Evolutionary conservation across 2,113 vertebrate genomes (phyloP).

Genomic region (Fukomys damarensis): DNA sequence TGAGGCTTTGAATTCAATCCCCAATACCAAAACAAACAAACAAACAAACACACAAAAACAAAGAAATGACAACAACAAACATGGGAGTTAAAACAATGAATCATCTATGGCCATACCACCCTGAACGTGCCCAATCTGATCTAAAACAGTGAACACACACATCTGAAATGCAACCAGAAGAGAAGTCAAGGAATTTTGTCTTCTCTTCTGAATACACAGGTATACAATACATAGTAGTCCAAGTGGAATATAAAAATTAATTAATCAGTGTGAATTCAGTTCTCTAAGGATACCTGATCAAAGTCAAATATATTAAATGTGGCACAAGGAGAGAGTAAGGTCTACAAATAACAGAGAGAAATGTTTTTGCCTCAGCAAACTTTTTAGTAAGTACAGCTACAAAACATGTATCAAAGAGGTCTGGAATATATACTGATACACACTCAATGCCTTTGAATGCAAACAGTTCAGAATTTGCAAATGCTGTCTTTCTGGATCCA

Average conservation of each 20-base stretch:
- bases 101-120: no score
- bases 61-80: neutral
- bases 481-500: neutral
- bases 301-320: conserved; percentile 14
- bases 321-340: neutral
- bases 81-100: neutral
- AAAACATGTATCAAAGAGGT: neutral
- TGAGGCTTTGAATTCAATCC: neutral
- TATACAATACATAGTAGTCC: conserved; percentile 3
- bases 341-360: neutral
- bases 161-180: conserved; percentile 37
- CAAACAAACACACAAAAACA: neutral
- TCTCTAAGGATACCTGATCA: neutral
- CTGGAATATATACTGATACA: neutral
- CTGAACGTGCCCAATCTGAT: no score
- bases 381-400: neutral
- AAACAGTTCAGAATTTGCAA: neutral
- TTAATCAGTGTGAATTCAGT: neutral
- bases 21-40: neutral
- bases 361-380: neutral
- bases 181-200: conserved; percentile 22
- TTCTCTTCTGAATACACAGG: neutral
- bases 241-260: conserved; percentile 28
- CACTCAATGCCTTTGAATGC: neutral
- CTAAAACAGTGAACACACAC: neutral